Evolutionary conservation across 2,113 vertebrate genomes (phyloP).

Genomic region (Pelvicachromis taeniatus): DNA sequence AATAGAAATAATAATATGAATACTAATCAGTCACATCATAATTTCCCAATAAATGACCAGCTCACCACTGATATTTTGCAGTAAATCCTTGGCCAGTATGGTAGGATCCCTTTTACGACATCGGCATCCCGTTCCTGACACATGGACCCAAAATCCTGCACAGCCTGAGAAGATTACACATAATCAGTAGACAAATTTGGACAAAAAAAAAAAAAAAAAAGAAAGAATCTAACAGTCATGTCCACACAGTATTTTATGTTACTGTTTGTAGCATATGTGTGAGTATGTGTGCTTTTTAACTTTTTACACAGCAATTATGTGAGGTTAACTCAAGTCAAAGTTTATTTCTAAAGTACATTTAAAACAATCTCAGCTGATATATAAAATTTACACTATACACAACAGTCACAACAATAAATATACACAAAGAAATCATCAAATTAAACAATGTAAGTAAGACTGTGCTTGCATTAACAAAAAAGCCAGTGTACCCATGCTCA

Average conservation of each 20-base stretch:
- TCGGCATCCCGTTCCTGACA: constrained; percentile 89
- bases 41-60: neutral
- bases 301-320: neutral
- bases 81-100: constrained; percentile 97
- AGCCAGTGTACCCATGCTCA: neutral
- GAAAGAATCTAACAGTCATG: neutral
- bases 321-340: neutral
- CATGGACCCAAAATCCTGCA: constrained; percentile 94
- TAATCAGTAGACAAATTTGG: neutral
- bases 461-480: neutral
- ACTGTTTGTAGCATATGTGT: neutral
- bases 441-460: neutral
- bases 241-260: neutral
- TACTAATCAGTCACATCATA: neutral
- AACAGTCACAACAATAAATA: neutral
- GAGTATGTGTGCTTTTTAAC: neutral
- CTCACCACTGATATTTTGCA: constrained; percentile 94
- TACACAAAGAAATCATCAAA: neutral
- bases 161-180: constrained; percentile 75
- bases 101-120: constrained; percentile 92
- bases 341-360: neutral
- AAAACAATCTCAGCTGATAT: neutral
- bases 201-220: neutral
- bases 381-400: neutral
- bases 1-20: neutral